Percentiles rank a stretch among this genome's conserved stretches.
phyloP scores from a whole-genome alignment of 2,888 invertebrate genomes.

The Acanthoscelides obtectus region DNA sequence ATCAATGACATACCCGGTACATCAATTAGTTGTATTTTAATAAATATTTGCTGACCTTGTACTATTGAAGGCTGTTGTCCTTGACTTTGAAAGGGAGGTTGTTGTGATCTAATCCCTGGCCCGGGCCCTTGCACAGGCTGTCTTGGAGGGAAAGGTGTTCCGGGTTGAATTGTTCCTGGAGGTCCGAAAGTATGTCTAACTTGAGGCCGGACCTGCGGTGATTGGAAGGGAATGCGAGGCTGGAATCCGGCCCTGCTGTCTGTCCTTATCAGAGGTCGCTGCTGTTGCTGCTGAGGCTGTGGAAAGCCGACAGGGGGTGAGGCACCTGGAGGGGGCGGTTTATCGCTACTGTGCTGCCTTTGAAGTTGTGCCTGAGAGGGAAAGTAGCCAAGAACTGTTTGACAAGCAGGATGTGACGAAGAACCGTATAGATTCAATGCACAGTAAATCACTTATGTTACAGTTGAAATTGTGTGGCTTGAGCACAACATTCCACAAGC shows the following conservation, averaged over 20 bases:
- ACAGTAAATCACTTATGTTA: too few relatives aligned
- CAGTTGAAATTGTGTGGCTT: too few relatives aligned
- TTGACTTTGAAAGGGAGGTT: background rate
- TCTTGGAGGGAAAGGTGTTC: background rate
- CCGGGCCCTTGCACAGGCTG: background rate
- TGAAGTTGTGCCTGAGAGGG: background rate
- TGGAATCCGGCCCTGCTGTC: slow-evolving; percentile 47
- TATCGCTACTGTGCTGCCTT: slow-evolving; percentile 14
- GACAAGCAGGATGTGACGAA: too few relatives aligned
- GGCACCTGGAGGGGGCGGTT: slow-evolving; percentile 8
- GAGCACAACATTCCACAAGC: too few relatives aligned
- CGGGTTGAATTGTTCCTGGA: background rate
- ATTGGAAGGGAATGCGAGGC: slow-evolving; percentile 36
- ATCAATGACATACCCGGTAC: too few relatives aligned
- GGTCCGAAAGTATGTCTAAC: background rate
- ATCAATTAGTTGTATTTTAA: too few relatives aligned
- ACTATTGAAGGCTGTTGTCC: slow-evolving; percentile 22
- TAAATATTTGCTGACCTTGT: slow-evolving; percentile 21
- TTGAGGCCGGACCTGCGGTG: slow-evolving; percentile 36
- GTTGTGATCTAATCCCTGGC: background rate
- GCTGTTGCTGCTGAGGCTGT: slow-evolving; percentile 7
- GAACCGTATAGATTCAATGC: too few relatives aligned
- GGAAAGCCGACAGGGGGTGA: background rate
- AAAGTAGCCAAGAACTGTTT: background rate
- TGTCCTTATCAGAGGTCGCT: slow-evolving; percentile 44